Evolutionary conservation across 2,113 vertebrate species (phyloP).

Genomic region (Chlamydotis undulata): DNA sequence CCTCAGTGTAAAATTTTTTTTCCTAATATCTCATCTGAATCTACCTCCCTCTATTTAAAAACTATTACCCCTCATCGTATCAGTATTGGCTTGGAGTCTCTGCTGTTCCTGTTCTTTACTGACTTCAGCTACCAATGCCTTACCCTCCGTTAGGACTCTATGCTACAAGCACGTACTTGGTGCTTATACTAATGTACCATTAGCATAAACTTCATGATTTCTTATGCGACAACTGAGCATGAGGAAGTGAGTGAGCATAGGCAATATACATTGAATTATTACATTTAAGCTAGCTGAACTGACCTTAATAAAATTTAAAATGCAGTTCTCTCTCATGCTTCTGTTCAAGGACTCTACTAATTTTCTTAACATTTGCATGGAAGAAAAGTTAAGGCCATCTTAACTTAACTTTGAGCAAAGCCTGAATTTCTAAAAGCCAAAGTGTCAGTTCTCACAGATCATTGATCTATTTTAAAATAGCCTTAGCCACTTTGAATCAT

Average conservation of each 20-base stretch:
- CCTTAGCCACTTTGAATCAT: constrained; percentile 19
- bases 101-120: not conserved
- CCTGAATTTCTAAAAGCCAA: not conserved
- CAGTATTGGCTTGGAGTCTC: not conserved
- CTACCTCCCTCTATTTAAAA: too few relatives aligned
- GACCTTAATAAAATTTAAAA: not conserved
- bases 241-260: not conserved
- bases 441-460: constrained; percentile 16
- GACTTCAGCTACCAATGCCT: not conserved
- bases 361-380: not conserved
- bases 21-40: too few relatives aligned
- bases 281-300: not conserved
- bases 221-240: not conserved
- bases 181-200: not conserved
- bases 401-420: constrained; percentile 1
- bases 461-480: constrained; percentile 38
- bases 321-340: not conserved
- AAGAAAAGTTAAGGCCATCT: not conserved
- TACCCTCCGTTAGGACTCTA: not conserved
- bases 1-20: too few relatives aligned
- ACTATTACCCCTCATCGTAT: too few relatives aligned
- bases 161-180: not conserved
- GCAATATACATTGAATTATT: not conserved
- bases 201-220: not conserved
- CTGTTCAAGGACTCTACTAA: not conserved